A percentile compares a stretch with the other conserved stretches of the same genome.
Conservation (phyloP, 2,797 vertebrate species). For the Streptopelia turtur region DNA sequence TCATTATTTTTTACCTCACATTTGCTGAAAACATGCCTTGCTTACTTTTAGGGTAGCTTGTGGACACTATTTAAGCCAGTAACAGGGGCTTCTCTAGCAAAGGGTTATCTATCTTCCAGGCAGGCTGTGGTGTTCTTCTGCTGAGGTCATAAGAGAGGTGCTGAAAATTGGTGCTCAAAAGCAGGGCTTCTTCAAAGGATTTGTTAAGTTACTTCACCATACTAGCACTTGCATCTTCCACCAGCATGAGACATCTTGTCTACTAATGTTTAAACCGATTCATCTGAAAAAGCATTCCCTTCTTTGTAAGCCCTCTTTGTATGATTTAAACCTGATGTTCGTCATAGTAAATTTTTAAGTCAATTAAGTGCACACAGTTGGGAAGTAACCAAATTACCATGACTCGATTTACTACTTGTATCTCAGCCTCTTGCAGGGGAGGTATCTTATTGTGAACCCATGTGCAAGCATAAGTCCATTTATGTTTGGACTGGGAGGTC, state of each 20-base stretch:
- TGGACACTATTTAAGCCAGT: not conserved
- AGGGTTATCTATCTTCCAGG: not conserved
- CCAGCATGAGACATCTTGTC: not conserved
- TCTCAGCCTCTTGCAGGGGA: not conserved
- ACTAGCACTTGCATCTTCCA: not conserved
- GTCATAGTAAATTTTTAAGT: not conserved
- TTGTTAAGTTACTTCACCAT: not conserved
- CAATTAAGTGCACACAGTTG: not conserved
- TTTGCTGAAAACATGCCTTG: not conserved
- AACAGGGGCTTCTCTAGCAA: not conserved
- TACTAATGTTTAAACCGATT: not conserved
- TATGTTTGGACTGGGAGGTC: not conserved
- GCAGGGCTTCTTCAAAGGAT: not conserved
- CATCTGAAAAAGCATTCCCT: not conserved
- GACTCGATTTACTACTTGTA: not conserved
- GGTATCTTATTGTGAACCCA: not conserved
- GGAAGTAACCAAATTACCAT: not conserved
- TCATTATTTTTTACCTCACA: not conserved
- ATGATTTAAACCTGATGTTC: not conserved
- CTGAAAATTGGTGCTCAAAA: not conserved
- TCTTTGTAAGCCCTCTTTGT: not conserved
- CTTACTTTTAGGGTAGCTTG: not conserved
- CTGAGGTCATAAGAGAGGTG: not conserved
- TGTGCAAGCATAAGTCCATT: rapidly evolving
- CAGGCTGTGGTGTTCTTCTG: not conserved